Conservation (phyloP, 2,888 invertebrate species). For the Mesorhabditis sp. region DNA sequence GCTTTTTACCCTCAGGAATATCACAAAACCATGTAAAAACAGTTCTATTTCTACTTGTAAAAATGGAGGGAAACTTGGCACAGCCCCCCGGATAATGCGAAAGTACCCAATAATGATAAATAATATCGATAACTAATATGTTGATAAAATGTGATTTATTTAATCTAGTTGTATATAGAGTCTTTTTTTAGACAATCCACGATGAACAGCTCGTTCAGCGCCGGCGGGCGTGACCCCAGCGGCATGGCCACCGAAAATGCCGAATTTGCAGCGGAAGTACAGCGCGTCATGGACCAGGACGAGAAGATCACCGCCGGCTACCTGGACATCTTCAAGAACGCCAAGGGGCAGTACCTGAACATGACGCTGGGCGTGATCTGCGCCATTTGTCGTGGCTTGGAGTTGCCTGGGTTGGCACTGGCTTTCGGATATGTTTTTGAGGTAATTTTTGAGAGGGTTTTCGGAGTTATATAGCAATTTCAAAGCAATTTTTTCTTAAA, state of each 20-base stretch:
- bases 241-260: conserved; percentile 26
- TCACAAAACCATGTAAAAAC: too few relatives aligned
- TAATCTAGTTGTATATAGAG: too few relatives aligned
- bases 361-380: conserved; percentile 28
- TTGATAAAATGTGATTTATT: too few relatives aligned
- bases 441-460: conserved; percentile 7
- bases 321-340: conserved; percentile 35
- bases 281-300: conserved; percentile 36
- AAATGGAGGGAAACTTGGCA: too few relatives aligned
- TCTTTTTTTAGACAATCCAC: conserved; percentile 7
- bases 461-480: neutral
- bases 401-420: conserved; percentile 61
- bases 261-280: conserved; percentile 35
- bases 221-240: neutral
- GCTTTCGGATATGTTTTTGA: conserved; percentile 50
- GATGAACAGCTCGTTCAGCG: conserved; percentile 28
- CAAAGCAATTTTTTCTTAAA: neutral
- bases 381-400: conserved; percentile 59
- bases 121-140: too few relatives aligned
- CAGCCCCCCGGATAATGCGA: too few relatives aligned
- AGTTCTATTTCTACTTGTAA: too few relatives aligned
- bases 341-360: conserved; percentile 33
- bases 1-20: too few relatives aligned
- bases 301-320: conserved; percentile 33
- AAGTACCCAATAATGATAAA: too few relatives aligned